phyloP scores from a whole-genome alignment of 2,113 vertebrate genomes.

The chimpanzee (Pan troglodytes) region NHGRI_mPanTro3-v2.1_pri NC_072408.2:82150501-82151000 shows the following conservation, averaged over 20 bases:
- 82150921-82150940: background rate
- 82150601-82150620: background rate
- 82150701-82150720: background rate
- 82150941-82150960: background rate
- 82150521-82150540: too few species aligned
- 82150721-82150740: background rate
- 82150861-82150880: background rate
- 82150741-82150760: background rate
- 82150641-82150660: constrained; percentile 1
- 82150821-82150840: background rate
- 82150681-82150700: constrained; percentile 17
- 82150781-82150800: background rate
- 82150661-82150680: background rate
- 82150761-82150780: background rate
- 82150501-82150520: too few species aligned
- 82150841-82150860: background rate
- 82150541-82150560: too few species aligned
- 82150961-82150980: background rate
- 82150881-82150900: background rate
- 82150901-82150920: background rate
- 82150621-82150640: background rate
- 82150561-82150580: too few species aligned
- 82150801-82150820: background rate
- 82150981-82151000: background rate
- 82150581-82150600: background rate